Percentiles rank a stretch among this genome's conserved stretches.
These are phyloP conservation scores for Acleris emargana DNA, from an alignment of 2,888 invertebrate species.

Conservation along the genomic window DNA sequence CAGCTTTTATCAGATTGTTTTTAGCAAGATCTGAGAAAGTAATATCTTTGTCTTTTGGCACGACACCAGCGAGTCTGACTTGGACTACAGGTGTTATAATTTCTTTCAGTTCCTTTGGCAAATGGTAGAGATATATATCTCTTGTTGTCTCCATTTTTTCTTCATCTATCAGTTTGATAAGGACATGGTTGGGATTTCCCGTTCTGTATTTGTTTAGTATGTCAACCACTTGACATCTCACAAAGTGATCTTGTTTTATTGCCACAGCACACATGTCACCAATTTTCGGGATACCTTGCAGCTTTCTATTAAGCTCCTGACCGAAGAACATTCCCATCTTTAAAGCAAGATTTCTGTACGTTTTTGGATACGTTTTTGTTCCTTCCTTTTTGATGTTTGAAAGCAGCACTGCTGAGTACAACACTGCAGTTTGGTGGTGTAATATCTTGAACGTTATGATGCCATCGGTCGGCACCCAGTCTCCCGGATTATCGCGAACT, in stretches of 20 bases:
- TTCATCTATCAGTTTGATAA: constrained; percentile 85
- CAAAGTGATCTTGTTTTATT: constrained; percentile 72
- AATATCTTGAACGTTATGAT: constrained; percentile 83
- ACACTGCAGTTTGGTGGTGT: constrained; percentile 83
- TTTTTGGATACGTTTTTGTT: constrained; percentile 59
- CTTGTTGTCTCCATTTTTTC: constrained; percentile 73
- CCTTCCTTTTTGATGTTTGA: constrained; percentile 48
- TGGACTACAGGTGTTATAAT: constrained; percentile 72
- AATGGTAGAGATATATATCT: constrained; percentile 70
- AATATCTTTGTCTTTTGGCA: constrained; percentile 70
- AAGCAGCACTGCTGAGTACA: constrained; percentile 83
- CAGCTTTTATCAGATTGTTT: constrained; percentile 55
- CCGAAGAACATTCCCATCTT: constrained; percentile 70
- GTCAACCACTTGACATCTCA: constrained; percentile 82
- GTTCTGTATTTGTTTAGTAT: constrained; percentile 59
- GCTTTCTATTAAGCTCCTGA: constrained; percentile 60
- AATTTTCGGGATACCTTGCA: constrained; percentile 68
- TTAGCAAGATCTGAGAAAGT: constrained; percentile 65
- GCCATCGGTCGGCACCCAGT: constrained; percentile 81
- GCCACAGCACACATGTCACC: constrained; percentile 84
- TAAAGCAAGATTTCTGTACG: constrained; percentile 59
- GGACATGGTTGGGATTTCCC: constrained; percentile 58
- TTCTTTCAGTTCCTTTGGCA: constrained; percentile 78
- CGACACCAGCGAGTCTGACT: constrained; percentile 64
- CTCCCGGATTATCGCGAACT: constrained; percentile 77